Evolutionary conservation across 2,888 invertebrate genomes (phyloP).

Genomic region (Pachliopta kotzebuea): DNA sequence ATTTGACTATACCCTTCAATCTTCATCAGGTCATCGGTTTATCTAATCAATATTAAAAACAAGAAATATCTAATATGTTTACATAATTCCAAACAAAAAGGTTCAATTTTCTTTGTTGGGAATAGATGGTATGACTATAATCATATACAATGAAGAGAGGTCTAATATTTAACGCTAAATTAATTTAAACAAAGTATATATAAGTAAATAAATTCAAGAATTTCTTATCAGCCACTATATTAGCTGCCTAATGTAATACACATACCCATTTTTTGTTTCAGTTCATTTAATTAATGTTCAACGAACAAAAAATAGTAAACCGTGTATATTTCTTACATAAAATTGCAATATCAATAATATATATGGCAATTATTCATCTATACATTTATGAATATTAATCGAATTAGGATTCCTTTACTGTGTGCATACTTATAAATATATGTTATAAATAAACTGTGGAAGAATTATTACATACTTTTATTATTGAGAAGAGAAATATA

Average conservation of each 20-base stretch:
- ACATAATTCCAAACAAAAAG: too few species aligned
- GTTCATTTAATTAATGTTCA: slow-evolving; percentile 6
- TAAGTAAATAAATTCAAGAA: background rate
- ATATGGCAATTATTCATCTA: slow-evolving; percentile 21
- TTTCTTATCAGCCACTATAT: background rate
- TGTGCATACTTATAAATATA: background rate
- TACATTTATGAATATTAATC: slow-evolving; percentile 19
- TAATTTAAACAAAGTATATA: background rate
- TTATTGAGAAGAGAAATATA: background rate
- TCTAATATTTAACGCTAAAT: background rate
- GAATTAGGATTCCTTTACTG: slow-evolving; percentile 9
- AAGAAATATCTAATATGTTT: too few species aligned
- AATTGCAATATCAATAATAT: slow-evolving; percentile 18
- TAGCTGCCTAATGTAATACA: background rate
- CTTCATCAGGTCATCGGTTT: too few species aligned
- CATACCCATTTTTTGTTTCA: slow-evolving; percentile 15
- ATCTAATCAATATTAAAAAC: too few species aligned
- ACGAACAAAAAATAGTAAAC: slow-evolving; percentile 19
- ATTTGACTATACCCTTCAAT: too few species aligned
- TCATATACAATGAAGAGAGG: background rate
- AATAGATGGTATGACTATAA: too few species aligned
- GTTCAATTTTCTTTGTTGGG: too few species aligned
- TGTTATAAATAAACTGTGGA: background rate
- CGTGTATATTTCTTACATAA: slow-evolving; percentile 14
- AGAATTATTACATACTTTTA: background rate